Base-by-base conservation (phyloP, 2,888 invertebrate genomes). In the Ormyrus rosae region DNA sequence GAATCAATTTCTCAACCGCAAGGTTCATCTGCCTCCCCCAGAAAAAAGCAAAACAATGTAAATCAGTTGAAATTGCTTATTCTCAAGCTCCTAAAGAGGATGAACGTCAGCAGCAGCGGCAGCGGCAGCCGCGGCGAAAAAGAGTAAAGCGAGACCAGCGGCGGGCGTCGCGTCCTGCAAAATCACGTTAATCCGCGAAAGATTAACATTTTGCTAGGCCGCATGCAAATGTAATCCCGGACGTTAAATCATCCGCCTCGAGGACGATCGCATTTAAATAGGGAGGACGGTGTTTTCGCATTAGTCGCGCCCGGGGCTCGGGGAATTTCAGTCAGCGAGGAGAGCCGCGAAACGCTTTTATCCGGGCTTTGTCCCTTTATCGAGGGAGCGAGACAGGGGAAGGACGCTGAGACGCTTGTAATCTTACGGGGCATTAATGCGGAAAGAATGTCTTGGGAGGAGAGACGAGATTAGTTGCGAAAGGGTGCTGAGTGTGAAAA, bases 171-270 rank as follows among this genome's bases (percentile, higher is more conserved):
- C 11, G 13, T 51, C 34, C 34, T 34, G 34, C 56, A 79, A 80
- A 83, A 82, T 80, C 82, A 78, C 65, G 83, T 71, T 81, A 80
- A 80, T 83, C 78, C 77, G 63, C 55, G 75, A 74, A 81, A 79
- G 72, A 81, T 76, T 81, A 81, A 78, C 81, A 79, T 79, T 80
- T 80, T 80, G 70, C 78, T 56, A 58, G 67, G 58, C 63, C 70
- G 77, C 73, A 81, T 78, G 80, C 71, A 73, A 79, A 79, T 73
- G 71, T 81, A 78, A 81, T 74, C 78, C 78, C n/a, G 34, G 61
- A 75, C 78, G 81, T 74, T 84, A 83, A 83, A 84, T 84, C 83
- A 84, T 83, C 80, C 79, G 83, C 67, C 81, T 81, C 68, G 81
- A 83, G 83, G 70, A 81, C 75, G 81, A 82, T 82, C 78, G 79